phyloP scores from a whole-genome alignment of 1,140 invertebrate species.

The Uloborus diversus region DNA sequence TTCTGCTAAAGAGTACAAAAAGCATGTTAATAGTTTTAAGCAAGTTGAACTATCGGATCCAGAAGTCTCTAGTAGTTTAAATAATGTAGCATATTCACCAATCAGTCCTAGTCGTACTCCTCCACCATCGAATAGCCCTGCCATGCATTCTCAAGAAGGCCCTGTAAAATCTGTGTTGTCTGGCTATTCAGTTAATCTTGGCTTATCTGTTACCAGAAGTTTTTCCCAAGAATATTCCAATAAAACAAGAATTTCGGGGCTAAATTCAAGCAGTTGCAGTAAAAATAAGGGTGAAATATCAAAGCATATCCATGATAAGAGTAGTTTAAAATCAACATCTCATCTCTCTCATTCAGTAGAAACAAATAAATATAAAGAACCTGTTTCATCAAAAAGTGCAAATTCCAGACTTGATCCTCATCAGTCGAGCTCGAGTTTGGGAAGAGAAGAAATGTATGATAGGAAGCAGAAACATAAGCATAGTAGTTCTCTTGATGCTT shows the following conservation, averaged over 20 bases:
- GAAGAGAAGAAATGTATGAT: constrained; percentile 14
- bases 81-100: constrained; percentile 59
- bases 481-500: not conserved
- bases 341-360: constrained; percentile 1
- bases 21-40: constrained; percentile 10
- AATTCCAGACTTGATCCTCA: not conserved
- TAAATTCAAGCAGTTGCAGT: not conserved
- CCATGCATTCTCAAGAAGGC: constrained; percentile 7
- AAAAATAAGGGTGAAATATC: constrained; percentile 4
- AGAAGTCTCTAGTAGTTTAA: constrained; percentile 41
- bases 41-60: constrained; percentile 46
- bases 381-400: constrained; percentile 12
- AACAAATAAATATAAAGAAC: not conserved
- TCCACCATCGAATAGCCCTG: constrained; percentile 73
- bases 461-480: constrained; percentile 28
- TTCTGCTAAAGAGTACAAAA: constrained; percentile 8
- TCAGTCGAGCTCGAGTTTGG: not conserved
- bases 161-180: not conserved
- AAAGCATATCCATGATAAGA: constrained; percentile 15
- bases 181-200: constrained; percentile 8
- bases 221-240: not conserved
- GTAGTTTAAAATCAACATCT: not conserved
- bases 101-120: constrained; percentile 78
- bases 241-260: not conserved
- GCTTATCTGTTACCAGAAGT: not conserved